Base-by-base conservation (phyloP, 2,888 invertebrate genomes). In the Cosmia trapezina region DNA sequence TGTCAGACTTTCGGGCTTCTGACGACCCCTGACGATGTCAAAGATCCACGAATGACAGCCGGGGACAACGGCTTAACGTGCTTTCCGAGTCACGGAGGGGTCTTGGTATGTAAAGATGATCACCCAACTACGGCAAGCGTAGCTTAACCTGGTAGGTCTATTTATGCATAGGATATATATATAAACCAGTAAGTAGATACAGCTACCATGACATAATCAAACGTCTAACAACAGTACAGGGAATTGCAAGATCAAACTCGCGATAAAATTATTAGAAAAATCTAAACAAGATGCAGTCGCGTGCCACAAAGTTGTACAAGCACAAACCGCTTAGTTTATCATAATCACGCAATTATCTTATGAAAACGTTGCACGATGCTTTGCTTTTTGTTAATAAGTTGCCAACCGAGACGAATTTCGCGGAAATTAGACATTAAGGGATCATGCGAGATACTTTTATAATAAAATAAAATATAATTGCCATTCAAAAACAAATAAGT, bases 391-490 rank as follows among this genome's bases (percentile, higher is more conserved):
- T 86, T 84, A 81, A 83, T 83, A 87, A 83, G 74, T 81, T 86
- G 81, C 86, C 82, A 83, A 85, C 85, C 93, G 83, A 93, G 95
- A 93, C 94, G 91, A 81, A 90, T 90, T 96, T 96, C 96, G 92
- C 90, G 92, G 96, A 96, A 96, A 91, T 92, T 91, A 91, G 91
- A 90, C 89, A 90, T 91, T 92, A 91, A 88, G 89, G 89, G 84
- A 92, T 93, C 93, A 95, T 95, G 94, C 93, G 92, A 94, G 87
- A 89, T 90, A 90, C 89, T 91, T 91, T 93, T 84, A 87, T 88
- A 90, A 90, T 96, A 94, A 95, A 96, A 95, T 95, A 95, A 95
- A 96, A 95, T 96, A 96, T 96, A 96, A 96, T 96, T 96, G 95
- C 95, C 90, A 94, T 94, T 94, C 93, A 94, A 95, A 96, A 96